Evolutionary conservation across 2,888 invertebrate genomes (phyloP), one percentile per base, ranked within the genome.

Genomic region (Agrypnus murinus): DNA sequence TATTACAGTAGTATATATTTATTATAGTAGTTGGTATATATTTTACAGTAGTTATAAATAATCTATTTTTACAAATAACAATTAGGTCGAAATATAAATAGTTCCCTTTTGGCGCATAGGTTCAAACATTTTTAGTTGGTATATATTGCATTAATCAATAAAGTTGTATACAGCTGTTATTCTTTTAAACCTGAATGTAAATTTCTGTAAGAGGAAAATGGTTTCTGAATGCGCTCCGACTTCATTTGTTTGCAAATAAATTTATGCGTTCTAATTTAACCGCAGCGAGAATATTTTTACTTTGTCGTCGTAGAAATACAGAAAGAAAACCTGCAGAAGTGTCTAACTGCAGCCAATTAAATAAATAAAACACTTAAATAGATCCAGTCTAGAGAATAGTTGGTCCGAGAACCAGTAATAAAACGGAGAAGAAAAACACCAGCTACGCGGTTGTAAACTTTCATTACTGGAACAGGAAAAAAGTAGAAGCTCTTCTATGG

Each of bases 321-420:
- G 31, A 67, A 45, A 60, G 43, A 25, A 60, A 67, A 57, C 50
- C 43, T 40, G 57, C 40, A 62, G 55, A 70, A 59, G 66, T 72
- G 59, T 65, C 71, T 75, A 78, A 76, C 76, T 74, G 74, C 69
- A 75, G 70, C 75, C 77, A 78, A 77, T 78, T 78, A 79, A 78
- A 78, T 78, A 79, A 78, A 79, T 78, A 79, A 77, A 78, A 77
- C 77, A 76, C 77, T 77, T 78, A 78, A 77, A 77, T 77, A 78
- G 77, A 79, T 78, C 75, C 72, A 69, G 74, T 74, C 70, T 66
- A 63, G 72, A 74, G 73, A 71, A 75, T 75, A 77, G 75, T 74
- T 74, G 74, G 76, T 65, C 74, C 64, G 71, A 74, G 75, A 71
- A 74, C 71, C 32, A 40, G 70, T 58, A 71, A 71, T 65, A 74